Base-by-base conservation (phyloP, 2,888 invertebrate species). In the Muscina levida region DNA sequence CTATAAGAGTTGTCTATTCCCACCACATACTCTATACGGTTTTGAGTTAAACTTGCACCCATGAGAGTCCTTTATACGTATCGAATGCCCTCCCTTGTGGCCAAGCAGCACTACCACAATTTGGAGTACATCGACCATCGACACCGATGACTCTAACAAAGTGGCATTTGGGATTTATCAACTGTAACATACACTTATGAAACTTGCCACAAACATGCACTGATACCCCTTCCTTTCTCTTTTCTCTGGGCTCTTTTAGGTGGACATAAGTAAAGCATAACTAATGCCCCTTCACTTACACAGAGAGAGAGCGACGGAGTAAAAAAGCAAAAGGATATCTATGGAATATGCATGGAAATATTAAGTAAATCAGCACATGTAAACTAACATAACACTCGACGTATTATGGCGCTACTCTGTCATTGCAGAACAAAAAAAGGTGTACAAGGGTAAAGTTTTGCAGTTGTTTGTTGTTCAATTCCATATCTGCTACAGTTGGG, bases 111-210 rank as follows among this genome's bases (percentile, higher is more conserved):
- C 24, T 24, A 44, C 44, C 59, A 68, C 46, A 56, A 37, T 26
- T 42, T 39, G 57, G 44, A 51, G 59, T 74, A 37, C 51, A 11
- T 17, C 57, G 56, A 39, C 22, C 62, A 42, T 42, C 42, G 42
- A 62, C 31, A 31, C 62, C 42, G 42, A 22, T 62, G 62, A 62
- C 62, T 62, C 22, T 11, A 62, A 86, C 87, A 87, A 87, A 88
- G 87, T 88, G 87, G 86, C 88, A 87, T 87, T 87, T 84, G 87
- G 87, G 88, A 88, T 86, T 88, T 87, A 87, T 87, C 87, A 87
- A 87, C 87, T 87, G 87, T 87, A 85, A 86, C 86, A 85, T 85
- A 84, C 71, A 57, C 65, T 22, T 42, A 19, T 37, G 44, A 31
- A 31, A 42, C 57, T 57, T 66, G 57, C 17, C 44, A 62, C n/a